phyloP scores from a whole-genome alignment of 2,113 vertebrate species.

The Oophaga pumilio region DNA sequence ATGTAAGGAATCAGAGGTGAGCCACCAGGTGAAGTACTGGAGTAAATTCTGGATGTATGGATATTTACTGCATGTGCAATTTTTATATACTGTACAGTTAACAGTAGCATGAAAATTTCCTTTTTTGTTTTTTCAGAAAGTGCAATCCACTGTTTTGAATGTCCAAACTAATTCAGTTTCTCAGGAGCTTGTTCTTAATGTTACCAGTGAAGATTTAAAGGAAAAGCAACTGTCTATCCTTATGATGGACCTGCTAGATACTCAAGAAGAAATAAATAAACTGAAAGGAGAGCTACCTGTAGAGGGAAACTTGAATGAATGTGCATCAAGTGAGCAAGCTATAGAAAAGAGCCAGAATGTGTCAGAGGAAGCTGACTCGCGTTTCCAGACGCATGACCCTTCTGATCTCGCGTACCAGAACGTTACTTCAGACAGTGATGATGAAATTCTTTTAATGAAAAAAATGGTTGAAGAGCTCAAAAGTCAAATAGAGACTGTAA shows the following conservation, averaged over 20 bases:
- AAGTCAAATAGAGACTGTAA: conserved; percentile 8
- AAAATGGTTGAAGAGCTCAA: not conserved
- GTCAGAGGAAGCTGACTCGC: not conserved
- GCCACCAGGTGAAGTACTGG: not conserved
- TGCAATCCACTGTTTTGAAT: not conserved
- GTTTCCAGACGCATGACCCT: not conserved
- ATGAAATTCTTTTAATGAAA: not conserved
- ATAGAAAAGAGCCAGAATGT: not conserved
- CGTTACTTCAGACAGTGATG: not conserved
- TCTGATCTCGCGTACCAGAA: not conserved
- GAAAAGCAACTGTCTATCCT: conserved; percentile 70
- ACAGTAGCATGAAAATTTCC: not conserved
- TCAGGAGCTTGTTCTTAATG: conserved; percentile 52
- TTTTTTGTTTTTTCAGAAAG: not conserved
- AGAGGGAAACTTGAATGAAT: conserved; percentile 50
- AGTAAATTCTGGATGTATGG: too few species aligned
- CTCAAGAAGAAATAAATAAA: conserved; percentile 72
- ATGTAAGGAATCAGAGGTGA: not conserved
- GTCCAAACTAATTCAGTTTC: not conserved
- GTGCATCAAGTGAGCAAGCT: not conserved
- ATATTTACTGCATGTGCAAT: too few species aligned
- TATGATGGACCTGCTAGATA: conserved; percentile 74
- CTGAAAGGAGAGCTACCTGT: conserved; percentile 70
- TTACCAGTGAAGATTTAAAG: conserved; percentile 54
- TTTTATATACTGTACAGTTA: not conserved